A percentile compares a stretch with the other conserved stretches of the same genome.
phyloP scores from a whole-genome alignment of 1,140 invertebrate species.

The Orussus abietinus region DNA sequence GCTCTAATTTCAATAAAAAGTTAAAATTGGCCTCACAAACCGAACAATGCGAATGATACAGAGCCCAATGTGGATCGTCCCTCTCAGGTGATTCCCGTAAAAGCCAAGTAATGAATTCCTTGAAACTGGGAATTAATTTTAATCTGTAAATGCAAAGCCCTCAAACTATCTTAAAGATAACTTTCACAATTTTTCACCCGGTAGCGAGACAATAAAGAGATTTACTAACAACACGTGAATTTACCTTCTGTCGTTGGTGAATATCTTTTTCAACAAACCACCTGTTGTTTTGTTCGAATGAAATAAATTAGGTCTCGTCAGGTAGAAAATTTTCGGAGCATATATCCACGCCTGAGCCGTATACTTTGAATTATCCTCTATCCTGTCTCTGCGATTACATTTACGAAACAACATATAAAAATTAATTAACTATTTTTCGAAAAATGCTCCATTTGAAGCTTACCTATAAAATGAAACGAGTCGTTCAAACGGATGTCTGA shows the following conservation, averaged over 20 bases:
- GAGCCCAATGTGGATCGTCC: slow-evolving; percentile 48
- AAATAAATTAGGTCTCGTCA: slow-evolving; percentile 44
- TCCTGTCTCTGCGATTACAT: slow-evolving; percentile 41
- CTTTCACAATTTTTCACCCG: too few relatives aligned
- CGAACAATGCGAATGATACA: slow-evolving; percentile 43
- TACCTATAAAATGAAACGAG: slow-evolving; percentile 54
- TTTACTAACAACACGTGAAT: background rate
- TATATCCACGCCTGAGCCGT: slow-evolving; percentile 48
- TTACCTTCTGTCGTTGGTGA: slow-evolving; percentile 38
- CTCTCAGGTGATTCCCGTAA: slow-evolving; percentile 27
- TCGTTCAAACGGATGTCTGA: slow-evolving; percentile 55
- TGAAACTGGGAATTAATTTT: slow-evolving; percentile 46
- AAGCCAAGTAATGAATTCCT: slow-evolving; percentile 46
- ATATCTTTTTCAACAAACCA: slow-evolving; percentile 36
- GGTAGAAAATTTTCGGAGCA: slow-evolving; percentile 41
- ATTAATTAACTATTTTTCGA: too few relatives aligned
- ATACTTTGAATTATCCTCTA: slow-evolving; percentile 48
- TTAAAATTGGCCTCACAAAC: slow-evolving; percentile 41
- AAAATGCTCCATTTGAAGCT: slow-evolving; percentile 3
- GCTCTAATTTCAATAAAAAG: slow-evolving; percentile 42
- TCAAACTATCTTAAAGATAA: background rate
- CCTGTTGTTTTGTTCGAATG: slow-evolving; percentile 26
- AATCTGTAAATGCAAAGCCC: slow-evolving; percentile 29
- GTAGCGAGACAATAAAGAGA: slow-evolving; percentile 1
- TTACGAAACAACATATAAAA: too few relatives aligned